Evolutionary conservation across 2,797 vertebrate genomes (phyloP), one percentile per base, ranked within the genome.

Genomic region (Salmo trutta): DNA sequence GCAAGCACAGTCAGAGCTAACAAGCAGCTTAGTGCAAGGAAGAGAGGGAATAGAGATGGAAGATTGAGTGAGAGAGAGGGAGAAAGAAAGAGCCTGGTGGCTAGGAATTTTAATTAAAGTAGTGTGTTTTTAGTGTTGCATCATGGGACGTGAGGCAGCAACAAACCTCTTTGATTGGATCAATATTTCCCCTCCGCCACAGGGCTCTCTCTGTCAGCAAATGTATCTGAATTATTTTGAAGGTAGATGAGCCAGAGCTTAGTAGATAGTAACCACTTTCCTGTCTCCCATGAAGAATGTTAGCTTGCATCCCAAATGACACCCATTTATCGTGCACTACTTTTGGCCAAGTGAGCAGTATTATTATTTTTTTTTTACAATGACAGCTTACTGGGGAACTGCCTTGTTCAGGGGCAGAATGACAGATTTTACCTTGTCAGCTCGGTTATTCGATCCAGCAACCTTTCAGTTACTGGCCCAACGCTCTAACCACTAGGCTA

Each of bases 71-170:
- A 75, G 33, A 51, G 8, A 31, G 12, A 33, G 16, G 3, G 5
- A 51, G 29, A 73, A 24, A 31, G 21, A 76, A 68, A 72, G 7
- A 10, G 17, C 74, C 88, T 85, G 0, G 71, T 81, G 81, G 83
- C 82, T 73, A 82, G 70, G 62, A 82, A 71, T 64, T 85, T 80
- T 84, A 88, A 92, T 92, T 90, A 92, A 90, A 88, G 86, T 76
- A 71, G 85, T 85, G 77, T 76, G 41, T 84, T 81, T 83, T 72
- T 54, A 31, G n/a, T 59, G 1, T 52, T 67, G 65, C 75, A 82
- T 79, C 36, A 16, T 15, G 71, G 75, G 71, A 77, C 71, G 1
- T 71, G 81, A 81, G 79, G 85, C 85, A 67, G 27, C 15, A 15
- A 88, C 85, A 79, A 83, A 84, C 84, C 81, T 80, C 72, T 76